Evolutionary conservation across 35 echinoderm and acorn worm species (phyloP), one percentile per base, ranked within the genome.

Genomic region (Amphiura filiformis): DNA sequence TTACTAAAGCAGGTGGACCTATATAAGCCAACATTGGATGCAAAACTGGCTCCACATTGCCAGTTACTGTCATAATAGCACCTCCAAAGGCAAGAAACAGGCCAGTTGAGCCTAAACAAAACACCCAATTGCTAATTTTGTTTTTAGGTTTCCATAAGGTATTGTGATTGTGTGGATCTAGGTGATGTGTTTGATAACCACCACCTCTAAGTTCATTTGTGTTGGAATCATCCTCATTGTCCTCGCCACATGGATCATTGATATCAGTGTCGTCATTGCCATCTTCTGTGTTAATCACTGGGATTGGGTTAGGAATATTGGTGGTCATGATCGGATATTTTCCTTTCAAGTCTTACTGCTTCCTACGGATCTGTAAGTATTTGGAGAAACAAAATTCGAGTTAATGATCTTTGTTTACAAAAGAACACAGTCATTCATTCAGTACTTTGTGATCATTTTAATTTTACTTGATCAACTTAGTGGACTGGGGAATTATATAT

Each of bases 21-120:
- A 70, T n/a, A 70, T 70, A 70, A 30, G 9, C 61, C 26, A 70
- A 30, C 2, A 30, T 70, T 70, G 61, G 61, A 70, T 70, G 61
- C 15, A 70, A 3, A 5, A 70, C 61, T 2, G 61, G 9, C 26
- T n/a, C 26, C 9, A n/a, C 61, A 70, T 11, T 70, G 2, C 61
- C 44, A 52, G 26, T 70, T 4, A 70, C 61, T 70, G 44, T 70
- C 61, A 70, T 70, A 26, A 70, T 70, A 30, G 61, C 61, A 26
- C 61, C 61, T 70, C 61, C 61, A 70, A 70, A 70, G 61, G 61
- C 61, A 70, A 70, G 61, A n/a, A 70, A 70, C 9, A 70, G 61
- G 3, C 61, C 61, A 70, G 61, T 70, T 15, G 61, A 70, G 4
- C 61, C 61, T n/a, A 70, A 70, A n/a, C 61, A 70, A 70, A 70